Evolutionary conservation across 2,797 vertebrate genomes (phyloP).

Genomic region (Limosa lapponica): DNA sequence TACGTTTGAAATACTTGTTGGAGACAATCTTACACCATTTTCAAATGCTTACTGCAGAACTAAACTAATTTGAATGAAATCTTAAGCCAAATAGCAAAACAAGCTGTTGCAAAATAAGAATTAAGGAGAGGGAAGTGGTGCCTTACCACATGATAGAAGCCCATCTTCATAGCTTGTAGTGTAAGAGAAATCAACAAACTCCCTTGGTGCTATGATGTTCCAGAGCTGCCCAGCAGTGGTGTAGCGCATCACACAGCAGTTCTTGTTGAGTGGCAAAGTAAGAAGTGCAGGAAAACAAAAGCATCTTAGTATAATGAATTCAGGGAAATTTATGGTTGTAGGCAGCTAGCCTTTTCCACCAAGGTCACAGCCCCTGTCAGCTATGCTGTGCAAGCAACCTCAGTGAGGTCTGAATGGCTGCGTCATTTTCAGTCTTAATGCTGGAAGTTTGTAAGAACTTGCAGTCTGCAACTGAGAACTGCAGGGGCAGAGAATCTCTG

Average conservation of each 20-base stretch:
- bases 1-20: neutral
- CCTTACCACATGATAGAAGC: slow-evolving; percentile 85
- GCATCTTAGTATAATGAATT: neutral
- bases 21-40: neutral
- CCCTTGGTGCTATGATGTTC: slow-evolving; percentile 86
- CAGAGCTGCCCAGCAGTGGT: slow-evolving; percentile 86
- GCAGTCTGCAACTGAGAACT: neutral
- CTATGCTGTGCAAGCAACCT: neutral
- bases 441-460: neutral
- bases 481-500: neutral
- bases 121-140: neutral
- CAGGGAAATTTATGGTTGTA: neutral
- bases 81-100: neutral
- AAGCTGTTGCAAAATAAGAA: neutral
- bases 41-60: neutral
- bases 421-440: neutral
- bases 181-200: slow-evolving; percentile 89
- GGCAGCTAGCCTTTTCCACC: neutral
- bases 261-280: slow-evolving; percentile 62
- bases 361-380: neutral
- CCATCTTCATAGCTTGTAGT: slow-evolving; percentile 82
- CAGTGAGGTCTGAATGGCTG: neutral
- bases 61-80: neutral
- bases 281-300: neutral
- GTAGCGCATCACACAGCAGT: slow-evolving; percentile 86